phyloP scores from a whole-genome alignment of 2,113 vertebrate genomes.

The Pluvianellus socialis region DNA sequence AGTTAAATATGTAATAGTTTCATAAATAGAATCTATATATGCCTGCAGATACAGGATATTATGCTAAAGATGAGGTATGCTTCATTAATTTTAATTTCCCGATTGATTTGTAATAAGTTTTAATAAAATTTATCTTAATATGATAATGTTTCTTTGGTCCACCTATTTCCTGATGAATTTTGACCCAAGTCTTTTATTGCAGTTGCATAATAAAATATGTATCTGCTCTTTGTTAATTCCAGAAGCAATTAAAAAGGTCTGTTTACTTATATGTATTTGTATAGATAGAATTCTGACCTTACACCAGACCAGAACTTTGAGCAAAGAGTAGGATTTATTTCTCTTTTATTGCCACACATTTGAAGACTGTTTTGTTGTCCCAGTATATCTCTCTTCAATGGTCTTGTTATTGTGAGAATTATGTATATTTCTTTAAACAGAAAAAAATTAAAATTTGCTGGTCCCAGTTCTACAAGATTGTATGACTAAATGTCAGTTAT shows the following conservation, averaged over 20 bases:
- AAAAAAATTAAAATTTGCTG: background rate
- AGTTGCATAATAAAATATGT: slow-evolving; percentile 12
- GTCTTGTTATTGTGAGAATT: background rate
- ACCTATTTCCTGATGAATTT: slow-evolving; percentile 61
- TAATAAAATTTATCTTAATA: slow-evolving; percentile 69
- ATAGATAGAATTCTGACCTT: background rate
- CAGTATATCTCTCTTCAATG: background rate
- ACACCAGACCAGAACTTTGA: background rate
- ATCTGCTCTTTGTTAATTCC: slow-evolving; percentile 42
- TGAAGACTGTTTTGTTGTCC: background rate
- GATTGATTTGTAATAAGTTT: slow-evolving; percentile 63
- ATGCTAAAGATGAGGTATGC: slow-evolving; percentile 43
- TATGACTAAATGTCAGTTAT: background rate
- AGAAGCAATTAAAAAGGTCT: background rate
- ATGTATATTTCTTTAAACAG: background rate
- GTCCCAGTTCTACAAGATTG: background rate
- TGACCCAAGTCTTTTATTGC: slow-evolving; percentile 37
- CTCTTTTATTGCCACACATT: background rate
- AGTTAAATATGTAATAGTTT: slow-evolving; percentile 62
- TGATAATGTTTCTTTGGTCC: slow-evolving; percentile 44
- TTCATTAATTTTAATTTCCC: slow-evolving; percentile 59
- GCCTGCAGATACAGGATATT: slow-evolving; percentile 39
- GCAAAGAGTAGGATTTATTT: background rate
- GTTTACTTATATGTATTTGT: background rate
- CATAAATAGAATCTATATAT: slow-evolving; percentile 55